Conservation (phyloP, 1,140 invertebrate genomes). For the Trachymyrmex cornetzi region DNA sequence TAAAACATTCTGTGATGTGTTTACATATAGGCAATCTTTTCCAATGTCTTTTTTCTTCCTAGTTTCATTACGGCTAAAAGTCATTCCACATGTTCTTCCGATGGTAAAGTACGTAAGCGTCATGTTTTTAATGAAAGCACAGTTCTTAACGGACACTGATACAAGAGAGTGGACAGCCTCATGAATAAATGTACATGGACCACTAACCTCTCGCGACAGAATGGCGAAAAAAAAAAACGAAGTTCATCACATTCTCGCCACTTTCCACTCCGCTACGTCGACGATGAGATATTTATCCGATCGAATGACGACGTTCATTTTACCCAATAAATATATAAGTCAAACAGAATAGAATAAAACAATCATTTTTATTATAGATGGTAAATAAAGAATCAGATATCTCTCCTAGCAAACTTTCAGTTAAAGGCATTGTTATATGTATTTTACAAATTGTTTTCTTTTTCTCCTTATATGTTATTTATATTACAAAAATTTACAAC, state of each 20-base stretch:
- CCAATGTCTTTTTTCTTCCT: background rate
- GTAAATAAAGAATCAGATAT: background rate
- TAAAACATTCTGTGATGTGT: background rate
- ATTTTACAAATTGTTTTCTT: background rate
- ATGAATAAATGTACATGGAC: conserved; percentile 65
- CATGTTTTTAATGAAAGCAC: background rate
- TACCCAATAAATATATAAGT: background rate
- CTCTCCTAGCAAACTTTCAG: background rate
- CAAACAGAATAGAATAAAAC: conserved; percentile 19
- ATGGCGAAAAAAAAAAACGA: conserved; percentile 11
- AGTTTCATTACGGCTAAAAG: background rate
- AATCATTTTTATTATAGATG: background rate
- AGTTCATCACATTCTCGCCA: conserved; percentile 49
- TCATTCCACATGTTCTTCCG: background rate
- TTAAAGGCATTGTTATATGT: background rate
- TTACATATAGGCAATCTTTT: background rate
- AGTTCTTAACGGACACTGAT: conserved; percentile 43
- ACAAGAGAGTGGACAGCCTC: conserved; percentile 48
- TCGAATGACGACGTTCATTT: background rate
- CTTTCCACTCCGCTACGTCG: conserved; percentile 24
- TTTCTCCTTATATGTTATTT: background rate
- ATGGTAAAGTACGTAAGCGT: background rate
- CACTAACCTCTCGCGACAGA: background rate
- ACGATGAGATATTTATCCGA: conserved; percentile 24
- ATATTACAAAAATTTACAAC: background rate